Conservation (phyloP, 1,140 invertebrate species). For the Halictus rubicundus region DNA sequence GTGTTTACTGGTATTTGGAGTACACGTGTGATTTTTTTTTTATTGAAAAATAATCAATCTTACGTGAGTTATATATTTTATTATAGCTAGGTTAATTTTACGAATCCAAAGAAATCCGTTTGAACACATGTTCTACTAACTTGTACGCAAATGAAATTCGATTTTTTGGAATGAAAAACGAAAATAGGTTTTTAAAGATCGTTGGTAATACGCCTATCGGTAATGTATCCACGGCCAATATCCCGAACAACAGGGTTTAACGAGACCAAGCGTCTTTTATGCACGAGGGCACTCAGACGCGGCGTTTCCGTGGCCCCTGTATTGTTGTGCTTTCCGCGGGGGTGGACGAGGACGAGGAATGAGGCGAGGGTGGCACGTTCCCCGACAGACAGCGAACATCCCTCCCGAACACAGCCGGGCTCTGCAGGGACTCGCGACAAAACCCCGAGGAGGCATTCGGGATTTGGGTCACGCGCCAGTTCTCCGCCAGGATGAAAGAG, state of each 20-base stretch:
- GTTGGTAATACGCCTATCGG: no score
- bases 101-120: no score
- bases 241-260: slow-evolving; percentile 44
- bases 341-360: not conserved
- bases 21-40: no score
- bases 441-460: slow-evolving; percentile 41
- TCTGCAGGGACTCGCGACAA: slow-evolving; percentile 22
- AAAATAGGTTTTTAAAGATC: no score
- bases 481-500: slow-evolving; percentile 41
- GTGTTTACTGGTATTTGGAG: no score
- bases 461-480: slow-evolving; percentile 54
- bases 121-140: no score
- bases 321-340: slow-evolving; percentile 34
- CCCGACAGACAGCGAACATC: slow-evolving; percentile 18
- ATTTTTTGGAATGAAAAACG: no score
- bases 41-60: no score
- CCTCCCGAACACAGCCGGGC: not conserved
- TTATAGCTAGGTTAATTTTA: no score
- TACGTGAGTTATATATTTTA: no score
- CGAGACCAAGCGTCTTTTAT: slow-evolving; percentile 36
- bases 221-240: slow-evolving; percentile 33
- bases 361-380: not conserved
- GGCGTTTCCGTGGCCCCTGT: slow-evolving; percentile 19
- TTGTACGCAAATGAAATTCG: no score
- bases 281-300: slow-evolving; percentile 33